A percentile compares a stretch with the other conserved stretches of the same genome.
phyloP scores from a whole-genome alignment of 2,888 invertebrate species.

The Ariolimax columbianus region DNA sequence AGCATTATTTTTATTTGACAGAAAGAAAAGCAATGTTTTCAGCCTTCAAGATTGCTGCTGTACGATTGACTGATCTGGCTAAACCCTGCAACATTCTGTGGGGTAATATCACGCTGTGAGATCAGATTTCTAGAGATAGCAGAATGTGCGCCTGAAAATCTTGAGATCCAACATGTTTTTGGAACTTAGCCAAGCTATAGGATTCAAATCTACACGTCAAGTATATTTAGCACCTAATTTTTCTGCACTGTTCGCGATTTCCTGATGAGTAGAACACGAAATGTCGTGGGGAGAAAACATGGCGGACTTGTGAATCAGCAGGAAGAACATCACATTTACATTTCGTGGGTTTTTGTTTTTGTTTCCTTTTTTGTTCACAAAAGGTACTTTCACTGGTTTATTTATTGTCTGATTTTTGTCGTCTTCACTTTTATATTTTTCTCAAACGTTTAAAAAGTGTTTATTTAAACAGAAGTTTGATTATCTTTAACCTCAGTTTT shows the following conservation, averaged over 20 bases:
- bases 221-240: background rate
- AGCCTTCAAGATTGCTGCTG: background rate
- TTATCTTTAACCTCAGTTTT: too few relatives aligned
- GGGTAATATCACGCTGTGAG: background rate
- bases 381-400: too few relatives aligned
- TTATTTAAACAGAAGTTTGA: too few relatives aligned
- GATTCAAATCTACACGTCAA: background rate
- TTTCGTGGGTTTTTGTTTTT: background rate
- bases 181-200: background rate
- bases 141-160: background rate
- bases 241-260: background rate
- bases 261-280: background rate
- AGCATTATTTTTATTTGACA: too few relatives aligned
- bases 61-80: background rate
- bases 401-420: too few relatives aligned
- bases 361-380: background rate
- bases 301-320: background rate
- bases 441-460: too few relatives aligned
- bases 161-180: background rate
- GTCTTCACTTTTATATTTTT: too few relatives aligned
- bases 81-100: background rate
- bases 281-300: background rate
- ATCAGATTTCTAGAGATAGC: constrained; percentile 15
- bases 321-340: background rate
- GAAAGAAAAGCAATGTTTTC: background rate